phyloP scores from a whole-genome alignment of 2,888 invertebrate species.

The Eilema depressum region DNA sequence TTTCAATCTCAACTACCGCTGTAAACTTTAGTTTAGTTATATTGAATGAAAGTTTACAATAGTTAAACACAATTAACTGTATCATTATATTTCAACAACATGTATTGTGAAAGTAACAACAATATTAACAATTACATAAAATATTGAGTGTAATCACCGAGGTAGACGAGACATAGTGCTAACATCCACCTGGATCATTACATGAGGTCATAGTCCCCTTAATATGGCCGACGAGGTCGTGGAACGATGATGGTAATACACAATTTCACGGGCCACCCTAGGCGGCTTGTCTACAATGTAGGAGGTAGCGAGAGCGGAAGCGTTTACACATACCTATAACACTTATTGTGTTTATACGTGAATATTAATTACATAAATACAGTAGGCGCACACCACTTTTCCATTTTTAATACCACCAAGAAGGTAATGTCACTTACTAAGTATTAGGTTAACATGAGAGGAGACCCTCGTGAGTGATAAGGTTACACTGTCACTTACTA shows the following conservation, averaged over 20 bases:
- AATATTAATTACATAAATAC: not conserved
- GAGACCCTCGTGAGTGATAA: too few relatives aligned
- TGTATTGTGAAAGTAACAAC: not conserved
- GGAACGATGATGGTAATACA: conserved; percentile 80
- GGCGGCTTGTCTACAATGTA: conserved; percentile 46
- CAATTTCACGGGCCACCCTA: conserved; percentile 81
- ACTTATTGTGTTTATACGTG: not conserved
- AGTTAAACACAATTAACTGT: too few relatives aligned
- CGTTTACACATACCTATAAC: not conserved
- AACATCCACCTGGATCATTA: conserved; percentile 60
- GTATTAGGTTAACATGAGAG: too few relatives aligned
- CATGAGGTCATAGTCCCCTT: conserved; percentile 76
- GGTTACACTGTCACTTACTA: too few relatives aligned
- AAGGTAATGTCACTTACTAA: not conserved
- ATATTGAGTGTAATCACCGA: conserved; percentile 33
- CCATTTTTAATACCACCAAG: not conserved
- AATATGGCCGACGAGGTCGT: conserved; percentile 71
- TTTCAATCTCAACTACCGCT: not conserved
- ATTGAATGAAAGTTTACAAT: not conserved
- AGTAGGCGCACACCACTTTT: not conserved
- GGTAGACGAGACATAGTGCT: conserved; percentile 46
- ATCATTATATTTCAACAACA: not conserved
- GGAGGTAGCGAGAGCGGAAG: conserved; percentile 36
- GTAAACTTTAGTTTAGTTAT: not conserved
- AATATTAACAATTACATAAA: conserved; percentile 12